Conservation (phyloP, 2,797 vertebrate genomes). For the Sebastes ruberrimus region DNA sequence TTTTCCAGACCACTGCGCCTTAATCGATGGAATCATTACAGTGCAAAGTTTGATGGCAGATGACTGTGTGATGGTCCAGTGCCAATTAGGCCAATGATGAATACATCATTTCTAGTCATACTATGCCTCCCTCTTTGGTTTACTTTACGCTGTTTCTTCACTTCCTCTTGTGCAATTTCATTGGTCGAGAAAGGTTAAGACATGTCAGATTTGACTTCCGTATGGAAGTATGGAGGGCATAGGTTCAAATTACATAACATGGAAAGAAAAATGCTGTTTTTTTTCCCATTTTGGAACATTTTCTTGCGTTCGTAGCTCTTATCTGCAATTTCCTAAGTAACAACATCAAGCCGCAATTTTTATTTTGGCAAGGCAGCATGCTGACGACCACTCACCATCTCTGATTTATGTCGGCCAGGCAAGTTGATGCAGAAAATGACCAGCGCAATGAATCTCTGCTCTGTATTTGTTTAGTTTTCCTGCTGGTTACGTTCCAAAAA, state of each 20-base stretch:
- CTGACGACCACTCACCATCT: not conserved
- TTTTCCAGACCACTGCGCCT: not conserved
- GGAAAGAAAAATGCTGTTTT: not conserved
- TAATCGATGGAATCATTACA: not conserved
- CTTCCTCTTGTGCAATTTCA: not conserved
- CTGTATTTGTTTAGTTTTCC: not conserved
- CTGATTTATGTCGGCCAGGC: not conserved
- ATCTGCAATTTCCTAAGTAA: not conserved
- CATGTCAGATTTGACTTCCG: not conserved
- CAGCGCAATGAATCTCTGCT: not conserved
- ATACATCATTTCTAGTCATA: not conserved
- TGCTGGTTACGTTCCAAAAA: not conserved
- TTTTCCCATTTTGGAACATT: not conserved
- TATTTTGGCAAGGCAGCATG: not conserved
- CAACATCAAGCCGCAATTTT: not conserved
- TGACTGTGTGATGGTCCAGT: not conserved
- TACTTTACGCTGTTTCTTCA: not conserved
- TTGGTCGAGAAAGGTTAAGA: not conserved
- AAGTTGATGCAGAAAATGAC: not conserved
- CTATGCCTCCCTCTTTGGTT: not conserved
- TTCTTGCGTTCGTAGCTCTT: not conserved
- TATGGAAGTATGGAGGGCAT: not conserved
- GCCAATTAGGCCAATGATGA: not conserved
- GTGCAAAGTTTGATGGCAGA: not conserved
- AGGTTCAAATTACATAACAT: not conserved